phyloP scores from a whole-genome alignment of 2,113 vertebrate genomes.

The Narcine bancroftii region DNA sequence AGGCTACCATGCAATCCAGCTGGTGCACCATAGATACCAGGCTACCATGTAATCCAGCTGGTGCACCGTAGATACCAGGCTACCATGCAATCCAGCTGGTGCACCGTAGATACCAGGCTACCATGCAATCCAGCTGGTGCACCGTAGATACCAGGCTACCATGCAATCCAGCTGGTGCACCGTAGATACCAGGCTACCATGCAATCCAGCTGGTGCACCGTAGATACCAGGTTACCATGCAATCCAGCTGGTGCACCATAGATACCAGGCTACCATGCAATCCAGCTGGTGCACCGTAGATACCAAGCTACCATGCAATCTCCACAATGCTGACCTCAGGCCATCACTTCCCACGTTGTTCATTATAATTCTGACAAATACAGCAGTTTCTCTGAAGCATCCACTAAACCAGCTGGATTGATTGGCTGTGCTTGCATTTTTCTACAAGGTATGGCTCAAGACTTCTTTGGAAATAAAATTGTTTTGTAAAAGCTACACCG shows the following conservation, averaged over 20 bases:
- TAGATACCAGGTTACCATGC: background rate
- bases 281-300: background rate
- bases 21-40: background rate
- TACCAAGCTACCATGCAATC: background rate
- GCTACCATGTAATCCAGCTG: background rate
- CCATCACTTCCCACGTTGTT: constrained; percentile 60
- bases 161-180: background rate
- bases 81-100: background rate
- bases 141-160: background rate
- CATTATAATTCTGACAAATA: constrained; percentile 82
- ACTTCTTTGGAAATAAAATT: background rate
- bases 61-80: background rate
- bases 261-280: too few species aligned
- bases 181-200: background rate
- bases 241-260: too few species aligned
- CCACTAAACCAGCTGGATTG: constrained; percentile 66
- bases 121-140: background rate
- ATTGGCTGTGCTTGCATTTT: constrained; percentile 74
- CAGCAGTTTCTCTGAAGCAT: constrained; percentile 63
- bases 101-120: background rate
- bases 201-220: too few species aligned
- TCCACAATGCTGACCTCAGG: background rate
- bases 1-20: background rate
- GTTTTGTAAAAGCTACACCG: background rate
- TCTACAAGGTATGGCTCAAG: constrained; percentile 60